Evolutionary conservation across 1,140 invertebrate genomes (phyloP).

Genomic region (Procambarus virginalis): DNA sequence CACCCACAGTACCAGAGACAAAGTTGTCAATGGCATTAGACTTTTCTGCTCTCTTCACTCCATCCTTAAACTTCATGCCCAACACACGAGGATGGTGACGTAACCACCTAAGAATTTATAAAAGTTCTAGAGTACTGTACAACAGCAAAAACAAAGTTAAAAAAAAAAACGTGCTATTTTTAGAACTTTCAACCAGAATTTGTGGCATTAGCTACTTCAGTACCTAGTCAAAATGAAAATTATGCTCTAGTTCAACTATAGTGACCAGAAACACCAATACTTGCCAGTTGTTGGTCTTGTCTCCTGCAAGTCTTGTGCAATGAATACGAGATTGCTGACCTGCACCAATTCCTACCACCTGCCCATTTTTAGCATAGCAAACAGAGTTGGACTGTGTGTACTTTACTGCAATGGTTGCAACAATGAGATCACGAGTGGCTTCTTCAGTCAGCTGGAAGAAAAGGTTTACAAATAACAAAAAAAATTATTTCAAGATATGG

Average conservation of each 20-base stretch:
- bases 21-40: slow-evolving; percentile 95
- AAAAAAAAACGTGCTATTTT: neutral
- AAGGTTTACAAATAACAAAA: neutral
- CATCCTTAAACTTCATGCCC: slow-evolving; percentile 90
- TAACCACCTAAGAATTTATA: slow-evolving; percentile 82
- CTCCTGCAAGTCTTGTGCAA: slow-evolving; percentile 96
- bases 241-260: neutral
- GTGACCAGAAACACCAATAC: slow-evolving; percentile 29
- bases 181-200: neutral
- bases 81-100: slow-evolving; percentile 92
- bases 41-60: slow-evolving; percentile 92
- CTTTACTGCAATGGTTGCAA: slow-evolving; percentile 96
- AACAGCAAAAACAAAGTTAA: neutral
- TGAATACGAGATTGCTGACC: slow-evolving; percentile 98
- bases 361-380: slow-evolving; percentile 91
- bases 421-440: slow-evolving; percentile 92
- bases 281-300: slow-evolving; percentile 97
- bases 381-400: slow-evolving; percentile 99
- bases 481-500: neutral
- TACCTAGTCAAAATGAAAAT: neutral
- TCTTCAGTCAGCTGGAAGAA: slow-evolving; percentile 79
- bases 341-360: slow-evolving; percentile 97
- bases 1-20: slow-evolving; percentile 91
- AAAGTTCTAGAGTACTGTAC: too few relatives aligned
- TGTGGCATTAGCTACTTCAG: neutral